A percentile compares a stretch with the other conserved stretches of the same genome.
These are phyloP conservation scores for Harpalus rufipes DNA, from an alignment of 2,888 invertebrate species.

Conservation along the genomic window DNA sequence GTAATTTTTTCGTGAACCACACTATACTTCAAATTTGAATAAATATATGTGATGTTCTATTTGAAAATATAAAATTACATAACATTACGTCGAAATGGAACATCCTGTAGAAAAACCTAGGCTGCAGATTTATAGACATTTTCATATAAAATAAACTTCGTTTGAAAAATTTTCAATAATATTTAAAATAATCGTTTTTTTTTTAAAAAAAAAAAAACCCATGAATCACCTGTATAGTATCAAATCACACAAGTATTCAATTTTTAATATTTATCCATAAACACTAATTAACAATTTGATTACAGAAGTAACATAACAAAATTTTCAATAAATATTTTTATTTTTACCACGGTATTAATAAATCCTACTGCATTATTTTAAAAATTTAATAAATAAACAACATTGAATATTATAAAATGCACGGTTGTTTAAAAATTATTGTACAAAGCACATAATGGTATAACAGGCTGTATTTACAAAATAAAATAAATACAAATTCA, in stretches of 20 bases:
- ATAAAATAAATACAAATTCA: slow-evolving; percentile 64
- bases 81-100: too few relatives aligned
- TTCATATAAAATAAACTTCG: too few relatives aligned
- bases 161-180: too few relatives aligned
- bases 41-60: too few relatives aligned
- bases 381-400: slow-evolving; percentile 50
- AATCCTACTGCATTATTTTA: slow-evolving; percentile 23
- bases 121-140: too few relatives aligned
- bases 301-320: slow-evolving; percentile 4
- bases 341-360: slow-evolving; percentile 16
- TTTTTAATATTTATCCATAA: slow-evolving; percentile 14
- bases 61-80: too few relatives aligned
- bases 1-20: too few relatives aligned
- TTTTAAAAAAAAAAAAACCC: too few relatives aligned
- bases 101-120: too few relatives aligned
- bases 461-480: slow-evolving; percentile 54
- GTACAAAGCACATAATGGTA: slow-evolving; percentile 41
- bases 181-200: too few relatives aligned
- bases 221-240: too few relatives aligned
- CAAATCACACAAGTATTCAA: neutral
- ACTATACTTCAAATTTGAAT: too few relatives aligned
- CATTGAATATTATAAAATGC: slow-evolving; percentile 45
- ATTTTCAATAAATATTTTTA: slow-evolving; percentile 11
- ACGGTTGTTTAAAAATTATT: slow-evolving; percentile 46
- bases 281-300: slow-evolving; percentile 1